Base-by-base conservation (phyloP, 2,888 invertebrate genomes). In the Molorchus minor region DNA sequence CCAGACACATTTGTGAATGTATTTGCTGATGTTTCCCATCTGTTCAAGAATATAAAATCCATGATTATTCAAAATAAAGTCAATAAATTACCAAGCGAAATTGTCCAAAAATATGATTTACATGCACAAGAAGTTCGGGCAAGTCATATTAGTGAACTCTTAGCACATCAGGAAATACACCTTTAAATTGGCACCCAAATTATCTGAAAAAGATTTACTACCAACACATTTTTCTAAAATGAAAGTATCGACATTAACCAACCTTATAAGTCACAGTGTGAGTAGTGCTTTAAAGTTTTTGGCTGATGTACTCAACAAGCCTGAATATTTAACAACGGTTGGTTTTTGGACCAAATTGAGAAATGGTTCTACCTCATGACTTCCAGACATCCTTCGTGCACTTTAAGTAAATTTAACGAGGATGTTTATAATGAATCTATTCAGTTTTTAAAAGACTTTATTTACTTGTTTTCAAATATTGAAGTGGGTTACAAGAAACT, bases 321-420 rank as follows among this genome's bases (percentile, higher is more conserved):
- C 57, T 29, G 53, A 49, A 29, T 64, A 64, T 57, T 43, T 56
- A 25, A 70, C 68, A 16, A 70, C 69, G 20, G 68, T 3, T 71
- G 68, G 69, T 71, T 67, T 53, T 16, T 67, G 5, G 64, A 68
- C 54, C 30, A 55, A 17, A 43, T 70, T 3, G 66, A 61, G 43
- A 56, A 67, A 40, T 70, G 69, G 68, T 68, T 70, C 47, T 25
- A 29, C 15, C 44, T 71, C 20, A 68, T 70, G 67, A 68, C 69
- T 33, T 66, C 60, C 33, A 29, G 68, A 56, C 53, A 61, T 47
- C 62, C 63, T 40, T 40, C 53, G n/a, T n/a, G n/a, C n/a, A n/a
- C n/a, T n/a, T n/a, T n/a, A n/a, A 68, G 66, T 46, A 64, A 66
- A 64, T 38, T 54, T 3, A 61, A 61, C 15, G 12, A 33, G 7